Evolutionary conservation across 2,888 invertebrate species (phyloP), one percentile per base, ranked within the genome.

Genomic region (Tetropium fuscum): DNA sequence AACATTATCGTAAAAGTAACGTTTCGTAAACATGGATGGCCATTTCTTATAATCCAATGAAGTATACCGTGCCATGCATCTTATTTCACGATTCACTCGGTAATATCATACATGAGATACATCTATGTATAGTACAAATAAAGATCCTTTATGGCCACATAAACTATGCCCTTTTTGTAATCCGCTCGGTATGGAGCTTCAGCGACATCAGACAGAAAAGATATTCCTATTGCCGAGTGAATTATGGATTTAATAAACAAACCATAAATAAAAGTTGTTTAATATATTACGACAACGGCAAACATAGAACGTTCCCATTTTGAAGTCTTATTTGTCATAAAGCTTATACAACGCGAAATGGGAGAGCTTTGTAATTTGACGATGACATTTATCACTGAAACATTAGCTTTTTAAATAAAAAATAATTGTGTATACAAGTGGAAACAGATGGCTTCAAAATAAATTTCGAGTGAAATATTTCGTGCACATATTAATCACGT

Each of bases 231-330:
- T 63, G 61, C 53, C 53, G 56, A 63, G 62, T 69, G 71, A 72
- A 67, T 71, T 72, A 72, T 71, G 69, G 70, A 69, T 71, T 70
- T 71, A 71, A 72, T 72, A 71, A 72, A 72, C 71, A 72, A 71
- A 70, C 71, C 71, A 72, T 72, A 72, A 71, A 72, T 71, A 72
- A 71, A 65, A 67, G 58, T 64, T 62, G 62, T 65, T 67, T 72
- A 70, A 72, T 72, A 70, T 70, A 72, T 71, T 68, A 68, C 59
- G 65, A 67, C 60, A 41, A 45, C 51, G 55, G 63, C 64, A 68
- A 70, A 69, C 64, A 67, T 57, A 58, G 63, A 66, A 53, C 64
- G 66, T 58, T 69, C 61, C 68, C 63, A 61, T 72, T 69, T 64
- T 53, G 51, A 60, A 66, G 64, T 66, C 68, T 69, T 70, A 72